Conservation (phyloP, 1,140 invertebrate species). For the Aphaenogaster rudis region DNA sequence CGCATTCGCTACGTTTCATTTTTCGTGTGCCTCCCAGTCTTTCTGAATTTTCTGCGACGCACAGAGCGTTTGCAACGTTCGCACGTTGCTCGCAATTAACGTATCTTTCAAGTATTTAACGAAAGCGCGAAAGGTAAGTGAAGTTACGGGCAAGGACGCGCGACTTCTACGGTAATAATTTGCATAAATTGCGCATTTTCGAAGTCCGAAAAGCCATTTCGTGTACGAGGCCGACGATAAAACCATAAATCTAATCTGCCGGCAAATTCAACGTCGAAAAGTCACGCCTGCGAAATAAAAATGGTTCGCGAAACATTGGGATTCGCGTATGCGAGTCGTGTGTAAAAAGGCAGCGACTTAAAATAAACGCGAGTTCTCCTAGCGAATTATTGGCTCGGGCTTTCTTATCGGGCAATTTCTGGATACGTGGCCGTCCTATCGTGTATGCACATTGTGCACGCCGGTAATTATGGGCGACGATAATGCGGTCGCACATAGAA, state of each 20-base stretch:
- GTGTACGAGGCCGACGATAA: slow-evolving; percentile 17
- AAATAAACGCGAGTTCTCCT: slow-evolving; percentile 47
- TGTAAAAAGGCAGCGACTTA: slow-evolving; percentile 47
- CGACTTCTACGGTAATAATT: slow-evolving; percentile 1
- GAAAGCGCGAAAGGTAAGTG: slow-evolving; percentile 55
- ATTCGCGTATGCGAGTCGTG: slow-evolving; percentile 13
- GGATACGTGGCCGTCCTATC: slow-evolving; percentile 82
- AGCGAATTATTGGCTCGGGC: slow-evolving; percentile 73
- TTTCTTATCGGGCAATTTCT: slow-evolving; percentile 79
- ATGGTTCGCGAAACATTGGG: slow-evolving; percentile 22
- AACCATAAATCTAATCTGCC: not conserved
- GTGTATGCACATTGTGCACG: slow-evolving; percentile 79
- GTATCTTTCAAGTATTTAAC: not conserved
- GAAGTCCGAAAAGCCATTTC: slow-evolving; percentile 12
- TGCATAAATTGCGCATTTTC: slow-evolving; percentile 33
- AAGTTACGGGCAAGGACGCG: slow-evolving; percentile 27
- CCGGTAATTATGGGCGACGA: slow-evolving; percentile 82
- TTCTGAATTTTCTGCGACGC: slow-evolving; percentile 51
- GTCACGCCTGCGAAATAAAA: slow-evolving; percentile 25
- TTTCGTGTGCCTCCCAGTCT: slow-evolving; percentile 45
- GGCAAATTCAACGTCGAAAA: slow-evolving; percentile 2
- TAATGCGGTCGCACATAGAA: slow-evolving; percentile 80
- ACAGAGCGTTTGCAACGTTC: slow-evolving; percentile 11
- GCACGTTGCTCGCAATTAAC: not conserved
- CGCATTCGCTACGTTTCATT: slow-evolving; percentile 30